A percentile compares a stretch with the other conserved stretches of the same genome.
phyloP scores from a whole-genome alignment of 2,113 vertebrate species.

The Odobenus rosmarus region DNA sequence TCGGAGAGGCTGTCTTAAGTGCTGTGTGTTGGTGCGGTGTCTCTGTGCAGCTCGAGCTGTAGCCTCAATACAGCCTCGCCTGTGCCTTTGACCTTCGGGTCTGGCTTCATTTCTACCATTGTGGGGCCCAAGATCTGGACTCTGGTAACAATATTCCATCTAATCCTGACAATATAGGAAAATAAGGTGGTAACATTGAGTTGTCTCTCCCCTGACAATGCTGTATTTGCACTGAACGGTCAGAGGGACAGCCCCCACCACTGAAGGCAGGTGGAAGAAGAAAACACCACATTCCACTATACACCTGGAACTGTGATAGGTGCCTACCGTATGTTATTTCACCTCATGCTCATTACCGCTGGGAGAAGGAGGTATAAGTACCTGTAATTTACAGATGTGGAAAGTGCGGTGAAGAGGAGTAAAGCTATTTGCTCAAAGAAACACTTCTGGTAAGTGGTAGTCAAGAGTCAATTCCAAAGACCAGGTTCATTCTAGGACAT shows the following conservation, averaged over 20 bases:
- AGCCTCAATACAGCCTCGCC: not conserved
- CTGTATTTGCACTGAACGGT: not conserved
- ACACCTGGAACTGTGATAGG: not conserved
- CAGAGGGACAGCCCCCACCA: not conserved
- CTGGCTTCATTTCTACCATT: not conserved
- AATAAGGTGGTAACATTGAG: too few species aligned
- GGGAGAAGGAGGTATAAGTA: not conserved
- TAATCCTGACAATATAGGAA: not conserved
- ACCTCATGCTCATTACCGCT: not conserved
- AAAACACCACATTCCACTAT: not conserved
- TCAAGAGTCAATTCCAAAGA: not conserved
- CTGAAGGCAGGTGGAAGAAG: not conserved
- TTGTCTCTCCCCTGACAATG: not conserved
- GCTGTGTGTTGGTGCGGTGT: not conserved
- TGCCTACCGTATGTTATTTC: not conserved
- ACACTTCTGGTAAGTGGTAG: not conserved
- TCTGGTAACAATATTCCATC: not conserved
- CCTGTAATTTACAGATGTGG: not conserved
- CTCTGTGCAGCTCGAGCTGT: not conserved
- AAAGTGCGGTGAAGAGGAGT: not conserved
- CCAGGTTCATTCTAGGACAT: not conserved
- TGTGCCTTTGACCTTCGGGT: not conserved
- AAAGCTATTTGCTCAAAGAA: not conserved
- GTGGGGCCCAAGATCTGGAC: not conserved
- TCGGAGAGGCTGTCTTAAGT: not conserved